Base-by-base conservation (phyloP, 92 coral and sea anemone genomes). In the Plumapathes pennacea region DNA sequence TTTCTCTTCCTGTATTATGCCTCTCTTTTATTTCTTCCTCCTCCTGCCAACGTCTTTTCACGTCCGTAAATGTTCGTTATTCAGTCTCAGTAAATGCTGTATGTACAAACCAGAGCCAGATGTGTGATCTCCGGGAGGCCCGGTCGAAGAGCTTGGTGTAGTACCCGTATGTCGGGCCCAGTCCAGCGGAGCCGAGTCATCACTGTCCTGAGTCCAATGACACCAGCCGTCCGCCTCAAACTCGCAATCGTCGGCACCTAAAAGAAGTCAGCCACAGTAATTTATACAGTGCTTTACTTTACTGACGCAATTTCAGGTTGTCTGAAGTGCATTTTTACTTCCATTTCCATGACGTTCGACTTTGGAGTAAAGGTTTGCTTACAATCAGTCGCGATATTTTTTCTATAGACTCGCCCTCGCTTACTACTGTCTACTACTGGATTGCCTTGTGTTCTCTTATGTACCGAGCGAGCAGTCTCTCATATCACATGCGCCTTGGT, bases 181-280 rank as follows among this genome's bases (percentile, higher is more conserved):
- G 43, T 48, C 62, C 7, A 21, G 40, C 25, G 61, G 74, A 28
- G 45, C 50, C 0, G 47, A 5, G 2, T 38, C 42, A 10, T 28
- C 10, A 28, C 49, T 20, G 57, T 62, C 61, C 1, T 38, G 1
- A 4, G 62, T 50, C 86, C 86, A 80, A 46, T 72, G 64, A 25
- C 86, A 80, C 76, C 54, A 17, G 22, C 59, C 62, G 24, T 54
- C 85, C 13, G 29, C 44, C 24, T 89, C 92, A 67, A 89, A 89
- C 25, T 89, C 92, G 24, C 97, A 89, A 41, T 89, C 97, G 31
- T 67, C 74, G 5, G 91, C 79, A 13, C 92, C 97, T 89, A 54
- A 27, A 50, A 32, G 45, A 44, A 29, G 26, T 0, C 7, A 17
- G 11, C 53, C 13, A 15, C 10, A 10, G 5, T 38, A 30, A 54